A percentile compares a stretch with the other conserved stretches of the same genome.
These are phyloP conservation scores for Corythucha ciliata DNA, from an alignment of 2,888 invertebrate genomes.

Conservation along the genomic window DNA sequence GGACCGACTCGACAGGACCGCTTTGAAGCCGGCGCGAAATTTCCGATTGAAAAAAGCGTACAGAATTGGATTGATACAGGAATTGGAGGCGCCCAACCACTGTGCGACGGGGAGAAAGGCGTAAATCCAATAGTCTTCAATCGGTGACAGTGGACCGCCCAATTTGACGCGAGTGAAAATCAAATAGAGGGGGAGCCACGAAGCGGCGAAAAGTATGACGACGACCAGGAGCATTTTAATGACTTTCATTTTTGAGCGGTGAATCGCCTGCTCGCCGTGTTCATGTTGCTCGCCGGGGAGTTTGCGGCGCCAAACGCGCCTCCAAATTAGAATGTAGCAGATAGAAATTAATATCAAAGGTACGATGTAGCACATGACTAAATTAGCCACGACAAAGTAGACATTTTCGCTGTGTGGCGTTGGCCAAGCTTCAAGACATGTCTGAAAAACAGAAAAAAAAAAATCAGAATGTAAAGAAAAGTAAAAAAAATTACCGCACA, in stretches of 20 bases:
- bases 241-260: conserved; percentile 39
- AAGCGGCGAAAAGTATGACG: conserved; percentile 47
- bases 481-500: too few relatives aligned
- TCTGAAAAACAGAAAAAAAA: conserved; percentile 36
- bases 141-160: conserved; percentile 36
- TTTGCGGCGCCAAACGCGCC: conserved; percentile 43
- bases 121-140: conserved; percentile 38
- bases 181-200: conserved; percentile 49
- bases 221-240: conserved; percentile 48
- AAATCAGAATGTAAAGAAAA: too few relatives aligned
- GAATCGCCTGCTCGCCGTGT: conserved; percentile 38
- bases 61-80: conserved; percentile 49
- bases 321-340: conserved; percentile 48
- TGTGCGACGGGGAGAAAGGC: conserved; percentile 45
- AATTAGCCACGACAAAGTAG: conserved; percentile 48
- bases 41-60: conserved; percentile 51
- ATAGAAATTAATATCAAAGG: conserved; percentile 46
- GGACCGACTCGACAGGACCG: conserved; percentile 42
- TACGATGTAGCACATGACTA: conserved; percentile 47
- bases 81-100: conserved; percentile 48
- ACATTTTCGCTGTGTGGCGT: conserved; percentile 42
- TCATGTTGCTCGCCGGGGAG: conserved; percentile 43
- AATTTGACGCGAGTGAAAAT: conserved; percentile 42
- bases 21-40: conserved; percentile 47
- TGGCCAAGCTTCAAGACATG: conserved; percentile 45